Base-by-base conservation (phyloP, 2,888 invertebrate species). In the Dynastes hyllus region DNA sequence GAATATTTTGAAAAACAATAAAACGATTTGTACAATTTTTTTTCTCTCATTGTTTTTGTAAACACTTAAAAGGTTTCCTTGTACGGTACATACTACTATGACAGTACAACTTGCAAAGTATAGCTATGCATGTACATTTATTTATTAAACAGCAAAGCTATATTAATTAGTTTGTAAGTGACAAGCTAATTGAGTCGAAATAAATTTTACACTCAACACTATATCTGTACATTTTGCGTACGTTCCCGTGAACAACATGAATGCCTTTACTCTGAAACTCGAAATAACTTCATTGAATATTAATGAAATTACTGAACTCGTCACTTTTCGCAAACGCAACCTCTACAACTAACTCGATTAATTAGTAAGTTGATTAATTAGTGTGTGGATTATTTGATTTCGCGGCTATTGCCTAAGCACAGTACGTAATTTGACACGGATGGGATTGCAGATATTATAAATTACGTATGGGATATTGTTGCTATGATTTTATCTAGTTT, bases 221-320 rank as follows among this genome's bases (percentile, higher is more conserved):
- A 16, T 6, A 55, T 8, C 55, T 55, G 22, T 55, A 55, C 16
- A 55, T 55, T 16, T 22, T 22, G 22, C 22, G 55, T 55, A 55
- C 16, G 55, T 55, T 53, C 53, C 5, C 8, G 22, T 22, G 55
- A 55, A 55, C 55, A 55, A 55, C 16, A 55, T 55, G n/a, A 55
- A 55, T 55, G 55, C 5, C 55, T 16, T 55, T 55, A 63, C 32
- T 63, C 13, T 13, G 27, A 13, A 63, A 63, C 63, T 63, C 27
- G 8, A 61, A 61, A 63, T 63, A 63, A 63, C 63, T 63, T 63
- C 63, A 29, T 63, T 63, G 63, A 63, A 63, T 63, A 63, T 63
- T 63, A 63, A 63, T 63, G 63, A 63, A 63, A 63, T 63, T 63
- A 63, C 63, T 63, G 63, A 63, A 63, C 63, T 63, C 32, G 63